Evolutionary conservation across 2,797 vertebrate species (phyloP).

Genomic region (Hydrophis major): DNA sequence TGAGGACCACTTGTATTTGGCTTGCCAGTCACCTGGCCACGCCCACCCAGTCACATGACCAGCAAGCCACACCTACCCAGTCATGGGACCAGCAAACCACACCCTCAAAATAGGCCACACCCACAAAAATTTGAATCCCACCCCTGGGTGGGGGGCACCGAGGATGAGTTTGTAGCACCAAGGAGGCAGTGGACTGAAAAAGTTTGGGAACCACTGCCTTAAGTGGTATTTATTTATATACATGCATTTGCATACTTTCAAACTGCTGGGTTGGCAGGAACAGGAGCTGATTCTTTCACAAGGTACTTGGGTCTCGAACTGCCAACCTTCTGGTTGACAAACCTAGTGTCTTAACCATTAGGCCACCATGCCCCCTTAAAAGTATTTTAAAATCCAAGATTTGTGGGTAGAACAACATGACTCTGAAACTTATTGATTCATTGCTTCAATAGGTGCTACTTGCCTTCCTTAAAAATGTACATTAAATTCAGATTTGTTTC

Average conservation of each 20-base stretch:
- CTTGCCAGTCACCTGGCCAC: no score
- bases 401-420: not conserved
- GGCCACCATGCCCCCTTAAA: not conserved
- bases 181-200: no score
- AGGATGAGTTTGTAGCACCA: no score
- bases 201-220: no score
- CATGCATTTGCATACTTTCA: not conserved
- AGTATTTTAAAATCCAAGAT: no score
- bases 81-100: no score
- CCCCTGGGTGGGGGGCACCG: no score
- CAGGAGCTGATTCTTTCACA: not conserved
- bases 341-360: not conserved
- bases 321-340: not conserved
- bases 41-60: no score
- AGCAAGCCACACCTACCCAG: no score
- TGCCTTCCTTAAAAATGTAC: not conserved
- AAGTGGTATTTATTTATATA: not conserved
- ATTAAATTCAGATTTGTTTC: not conserved
- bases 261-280: not conserved
- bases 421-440: not conserved
- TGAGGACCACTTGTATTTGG: no score
- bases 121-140: no score
- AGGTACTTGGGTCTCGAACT: not conserved
- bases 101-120: no score
- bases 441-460: not conserved